Percentiles rank a stretch among this genome's conserved stretches.
These are phyloP conservation scores for Lamprologus lemairii DNA, from an alignment of 2,113 vertebrate genomes.

Conservation along the genomic window DNA sequence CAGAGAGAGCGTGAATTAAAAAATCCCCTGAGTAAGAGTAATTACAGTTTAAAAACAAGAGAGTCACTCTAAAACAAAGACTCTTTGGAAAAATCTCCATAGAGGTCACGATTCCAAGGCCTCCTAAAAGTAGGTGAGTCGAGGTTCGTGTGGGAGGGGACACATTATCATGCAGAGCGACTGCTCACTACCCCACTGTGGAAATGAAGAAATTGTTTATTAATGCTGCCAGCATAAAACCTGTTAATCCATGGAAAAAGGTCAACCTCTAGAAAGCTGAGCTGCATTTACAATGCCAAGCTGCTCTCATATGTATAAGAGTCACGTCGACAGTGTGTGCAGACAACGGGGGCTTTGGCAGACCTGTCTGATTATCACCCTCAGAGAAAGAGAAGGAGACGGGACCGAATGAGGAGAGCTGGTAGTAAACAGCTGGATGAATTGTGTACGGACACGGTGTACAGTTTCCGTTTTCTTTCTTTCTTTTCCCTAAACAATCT, in stretches of 20 bases:
- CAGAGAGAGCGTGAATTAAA: conserved; percentile 1
- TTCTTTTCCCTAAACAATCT: not conserved
- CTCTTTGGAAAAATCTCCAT: not conserved
- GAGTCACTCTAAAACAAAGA: not conserved
- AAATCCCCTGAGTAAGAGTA: not conserved
- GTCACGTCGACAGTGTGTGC: conserved; percentile 49
- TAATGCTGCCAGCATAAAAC: conserved; percentile 63
- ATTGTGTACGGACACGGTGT: not conserved
- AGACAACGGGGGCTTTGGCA: conserved; percentile 38
- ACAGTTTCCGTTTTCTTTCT: not conserved
- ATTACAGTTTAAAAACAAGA: not conserved
- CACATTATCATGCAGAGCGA: conserved; percentile 55
- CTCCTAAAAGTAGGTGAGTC: conserved; percentile 25
- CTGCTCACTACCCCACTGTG: conserved; percentile 30
- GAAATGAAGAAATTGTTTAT: conserved; percentile 67
- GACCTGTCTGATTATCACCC: conserved; percentile 49
- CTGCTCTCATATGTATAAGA: conserved; percentile 49
- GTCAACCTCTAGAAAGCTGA: conserved; percentile 58
- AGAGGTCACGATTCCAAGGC: not conserved
- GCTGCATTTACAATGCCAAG: conserved; percentile 39
- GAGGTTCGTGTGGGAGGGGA: not conserved
- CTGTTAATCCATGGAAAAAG: conserved; percentile 69
- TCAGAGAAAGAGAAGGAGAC: conserved; percentile 21
- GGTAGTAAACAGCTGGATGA: conserved; percentile 10
- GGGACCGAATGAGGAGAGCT: not conserved